These are phyloP conservation scores for Trichonephila clavata DNA, from an alignment of 1,140 invertebrate species.

Conservation along the genomic window DNA sequence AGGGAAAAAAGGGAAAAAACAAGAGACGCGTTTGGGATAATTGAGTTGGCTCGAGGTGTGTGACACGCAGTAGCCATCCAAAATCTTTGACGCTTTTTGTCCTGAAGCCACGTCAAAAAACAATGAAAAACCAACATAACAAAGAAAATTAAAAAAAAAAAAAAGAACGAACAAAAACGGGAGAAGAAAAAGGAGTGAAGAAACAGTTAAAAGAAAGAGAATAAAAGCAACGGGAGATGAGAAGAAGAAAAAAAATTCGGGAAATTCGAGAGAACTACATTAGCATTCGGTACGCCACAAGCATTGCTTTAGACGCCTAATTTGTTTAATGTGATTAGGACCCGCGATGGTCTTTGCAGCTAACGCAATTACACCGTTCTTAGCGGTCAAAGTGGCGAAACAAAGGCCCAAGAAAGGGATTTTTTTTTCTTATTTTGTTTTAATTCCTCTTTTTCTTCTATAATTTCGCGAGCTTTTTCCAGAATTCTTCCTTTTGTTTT, in stretches of 20 bases:
- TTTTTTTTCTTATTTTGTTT: conserved; percentile 14
- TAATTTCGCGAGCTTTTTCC: conserved; percentile 4
- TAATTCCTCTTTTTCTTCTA: conserved; percentile 46
- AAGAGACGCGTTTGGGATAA: conserved; percentile 60
- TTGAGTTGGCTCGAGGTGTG: conserved; percentile 67
- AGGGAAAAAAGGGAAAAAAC: background rate
- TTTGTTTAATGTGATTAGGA: conserved; percentile 76
- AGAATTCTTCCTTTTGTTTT: conserved; percentile 54
- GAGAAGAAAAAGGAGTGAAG: conserved; percentile 8
- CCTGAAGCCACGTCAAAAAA: conserved; percentile 33
- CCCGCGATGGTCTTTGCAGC: conserved; percentile 53
- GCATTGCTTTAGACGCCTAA: conserved; percentile 69
- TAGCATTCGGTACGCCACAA: conserved; percentile 69
- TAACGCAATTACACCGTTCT: conserved; percentile 74
- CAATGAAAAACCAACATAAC: conserved; percentile 41
- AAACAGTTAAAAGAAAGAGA: conserved; percentile 61
- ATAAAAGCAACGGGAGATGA: conserved; percentile 17
- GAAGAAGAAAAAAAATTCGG: background rate
- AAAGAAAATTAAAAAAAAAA: conserved; percentile 43
- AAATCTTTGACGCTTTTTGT: conserved; percentile 69
- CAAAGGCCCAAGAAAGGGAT: conserved; percentile 52
- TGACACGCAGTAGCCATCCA: conserved; percentile 55
- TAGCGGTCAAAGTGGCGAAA: conserved; percentile 69
- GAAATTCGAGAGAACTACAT: conserved; percentile 69
- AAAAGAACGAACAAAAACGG: background rate